These are phyloP conservation scores for Tinea semifulvella DNA, from an alignment of 2,888 invertebrate genomes.

Conservation along the genomic window DNA sequence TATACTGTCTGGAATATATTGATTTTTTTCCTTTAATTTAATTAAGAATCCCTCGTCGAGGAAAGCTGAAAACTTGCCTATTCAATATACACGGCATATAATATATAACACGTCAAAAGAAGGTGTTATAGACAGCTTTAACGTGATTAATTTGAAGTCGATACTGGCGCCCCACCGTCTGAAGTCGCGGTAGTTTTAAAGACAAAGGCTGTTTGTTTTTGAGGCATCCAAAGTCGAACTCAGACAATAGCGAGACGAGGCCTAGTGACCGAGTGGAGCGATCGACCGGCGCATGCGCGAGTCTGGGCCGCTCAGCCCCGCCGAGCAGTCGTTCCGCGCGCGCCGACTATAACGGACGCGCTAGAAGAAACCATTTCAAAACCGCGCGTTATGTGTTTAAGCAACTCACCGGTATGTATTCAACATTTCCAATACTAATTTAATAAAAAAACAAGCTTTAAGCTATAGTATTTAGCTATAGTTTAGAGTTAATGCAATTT, in stretches of 20 bases:
- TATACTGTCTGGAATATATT: too few species aligned
- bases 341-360: slow-evolving; percentile 34
- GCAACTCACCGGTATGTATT: slow-evolving; percentile 5
- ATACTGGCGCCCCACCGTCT: slow-evolving; percentile 56
- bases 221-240: slow-evolving; percentile 28
- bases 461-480: not conserved
- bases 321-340: slow-evolving; percentile 18
- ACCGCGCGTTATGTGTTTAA: slow-evolving; percentile 6
- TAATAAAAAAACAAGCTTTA: not conserved
- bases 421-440: not conserved
- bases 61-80: too few species aligned
- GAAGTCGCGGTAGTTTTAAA: slow-evolving; percentile 26
- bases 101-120: too few species aligned
- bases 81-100: too few species aligned
- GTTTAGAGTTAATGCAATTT: slow-evolving; percentile 28
- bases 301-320: slow-evolving; percentile 5
- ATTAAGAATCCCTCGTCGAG: too few species aligned
- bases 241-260: slow-evolving; percentile 21
- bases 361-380: not conserved
- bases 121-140: too few species aligned
- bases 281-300: slow-evolving; percentile 61
- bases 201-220: slow-evolving; percentile 59
- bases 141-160: not conserved
- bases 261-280: slow-evolving; percentile 59
- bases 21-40: too few species aligned